phyloP scores from a whole-genome alignment of 2,888 invertebrate genomes.

The Heliconius charithonia region DNA sequence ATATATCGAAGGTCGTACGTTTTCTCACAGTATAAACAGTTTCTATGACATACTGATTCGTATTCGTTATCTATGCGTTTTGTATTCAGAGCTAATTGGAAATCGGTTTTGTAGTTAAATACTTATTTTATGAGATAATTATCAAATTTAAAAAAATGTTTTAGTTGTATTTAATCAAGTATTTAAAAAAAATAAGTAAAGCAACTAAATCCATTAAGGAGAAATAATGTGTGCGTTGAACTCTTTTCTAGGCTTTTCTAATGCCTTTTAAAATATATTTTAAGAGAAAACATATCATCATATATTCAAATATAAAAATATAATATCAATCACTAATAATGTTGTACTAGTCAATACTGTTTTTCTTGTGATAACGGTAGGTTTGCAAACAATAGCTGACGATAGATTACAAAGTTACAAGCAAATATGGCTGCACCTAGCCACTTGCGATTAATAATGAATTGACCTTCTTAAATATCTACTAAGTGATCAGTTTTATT shows the following conservation, averaged over 20 bases:
- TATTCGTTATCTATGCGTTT: slow-evolving; percentile 44
- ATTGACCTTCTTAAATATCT: slow-evolving; percentile 46
- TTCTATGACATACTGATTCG: slow-evolving; percentile 57
- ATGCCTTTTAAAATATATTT: slow-evolving; percentile 12
- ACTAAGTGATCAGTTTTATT: slow-evolving; percentile 43
- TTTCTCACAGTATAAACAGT: slow-evolving; percentile 61
- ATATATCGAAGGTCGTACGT: slow-evolving; percentile 69
- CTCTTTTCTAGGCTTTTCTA: slow-evolving; percentile 66
- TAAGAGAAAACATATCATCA: not conserved
- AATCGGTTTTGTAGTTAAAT: not conserved
- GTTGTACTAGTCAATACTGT: slow-evolving; percentile 44
- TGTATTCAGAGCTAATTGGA: slow-evolving; percentile 25
- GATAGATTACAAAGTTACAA: slow-evolving; percentile 52
- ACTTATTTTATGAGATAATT: not conserved
- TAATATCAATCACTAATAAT: slow-evolving; percentile 24
- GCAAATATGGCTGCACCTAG: slow-evolving; percentile 57
- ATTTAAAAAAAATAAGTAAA: not conserved
- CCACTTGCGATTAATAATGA: slow-evolving; percentile 40
- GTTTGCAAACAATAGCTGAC: slow-evolving; percentile 54
- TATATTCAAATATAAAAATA: not conserved
- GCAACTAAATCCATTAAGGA: not conserved
- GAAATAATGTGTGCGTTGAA: slow-evolving; percentile 66
- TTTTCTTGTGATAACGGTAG: slow-evolving; percentile 53
- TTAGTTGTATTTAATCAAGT: not conserved
- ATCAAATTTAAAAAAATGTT: not conserved